Percentiles rank a stretch among this genome's conserved stretches.
phyloP scores from a whole-genome alignment of 1,140 invertebrate species.

The Brachionus sp. region DNA sequence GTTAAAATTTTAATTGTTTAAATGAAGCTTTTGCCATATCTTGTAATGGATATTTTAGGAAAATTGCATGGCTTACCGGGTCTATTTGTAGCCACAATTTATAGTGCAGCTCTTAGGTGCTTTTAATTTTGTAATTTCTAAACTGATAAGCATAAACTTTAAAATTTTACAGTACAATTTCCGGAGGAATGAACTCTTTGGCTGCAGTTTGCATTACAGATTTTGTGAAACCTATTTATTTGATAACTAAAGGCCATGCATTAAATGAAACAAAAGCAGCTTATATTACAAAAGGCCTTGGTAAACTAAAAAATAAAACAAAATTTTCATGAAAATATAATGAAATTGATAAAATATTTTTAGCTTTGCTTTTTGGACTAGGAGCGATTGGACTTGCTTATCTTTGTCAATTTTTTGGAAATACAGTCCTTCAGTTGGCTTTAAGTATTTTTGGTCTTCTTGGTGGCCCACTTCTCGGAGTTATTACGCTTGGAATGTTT shows the following conservation, averaged over 20 bases:
- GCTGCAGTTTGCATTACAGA: conserved; percentile 85
- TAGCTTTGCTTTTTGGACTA: conserved; percentile 58
- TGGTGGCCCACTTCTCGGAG: conserved; percentile 58
- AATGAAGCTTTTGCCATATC: conserved; percentile 69
- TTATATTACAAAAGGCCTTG: conserved; percentile 20
- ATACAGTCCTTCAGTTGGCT: conserved; percentile 51
- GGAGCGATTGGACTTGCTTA: conserved; percentile 53
- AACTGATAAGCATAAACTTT: not conserved
- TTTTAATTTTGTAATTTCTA: not conserved
- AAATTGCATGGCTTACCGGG: conserved; percentile 72
- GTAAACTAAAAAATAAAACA: not conserved
- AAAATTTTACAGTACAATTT: conserved; percentile 73
- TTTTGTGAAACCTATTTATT: conserved; percentile 48
- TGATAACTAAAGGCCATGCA: not conserved
- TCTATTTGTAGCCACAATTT: conserved; percentile 82
- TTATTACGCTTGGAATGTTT: conserved; percentile 83
- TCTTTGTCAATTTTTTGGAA: conserved; percentile 49
- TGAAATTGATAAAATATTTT: conserved; percentile 64
- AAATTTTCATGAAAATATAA: not conserved
- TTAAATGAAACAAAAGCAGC: conserved; percentile 9
- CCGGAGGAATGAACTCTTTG: conserved; percentile 82
- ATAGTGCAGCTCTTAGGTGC: conserved; percentile 76
- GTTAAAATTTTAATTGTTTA: not conserved
- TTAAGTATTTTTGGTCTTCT: conserved; percentile 55
- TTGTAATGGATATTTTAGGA: conserved; percentile 75